Percentiles rank a stretch among this genome's conserved stretches.
Evolutionary conservation across 1,140 invertebrate species (phyloP).

Genomic region (Aphis gossypii): DNA sequence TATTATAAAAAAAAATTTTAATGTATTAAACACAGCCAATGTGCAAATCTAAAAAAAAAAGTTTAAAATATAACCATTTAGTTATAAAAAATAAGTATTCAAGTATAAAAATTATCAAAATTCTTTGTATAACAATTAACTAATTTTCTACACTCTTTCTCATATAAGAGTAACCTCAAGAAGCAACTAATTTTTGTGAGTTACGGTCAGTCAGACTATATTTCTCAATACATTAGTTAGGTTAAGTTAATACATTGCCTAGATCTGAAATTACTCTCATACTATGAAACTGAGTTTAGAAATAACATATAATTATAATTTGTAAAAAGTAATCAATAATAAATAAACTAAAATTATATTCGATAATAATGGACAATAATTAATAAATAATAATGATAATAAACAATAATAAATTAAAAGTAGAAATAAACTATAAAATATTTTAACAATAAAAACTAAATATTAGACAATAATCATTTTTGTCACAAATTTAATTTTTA

Average conservation of each 20-base stretch:
- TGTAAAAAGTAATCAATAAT: background rate
- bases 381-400: background rate
- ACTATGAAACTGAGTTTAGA: background rate
- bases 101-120: background rate
- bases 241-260: background rate
- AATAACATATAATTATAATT: background rate
- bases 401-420: background rate
- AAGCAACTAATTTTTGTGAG: background rate
- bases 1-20: background rate
- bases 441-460: background rate
- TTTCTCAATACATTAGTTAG: background rate
- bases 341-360: background rate
- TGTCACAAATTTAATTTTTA: conserved; percentile 70
- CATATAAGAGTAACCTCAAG: background rate
- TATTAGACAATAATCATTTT: conserved; percentile 32
- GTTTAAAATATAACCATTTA: background rate
- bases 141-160: background rate
- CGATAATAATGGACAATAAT: background rate
- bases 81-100: background rate
- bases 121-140: background rate
- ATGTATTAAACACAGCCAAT: background rate
- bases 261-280: background rate
- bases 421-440: background rate
- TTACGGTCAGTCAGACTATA: background rate
- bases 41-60: background rate